Base-by-base conservation (phyloP, 2,113 vertebrate genomes). In the Hippopotamus amphibius region DNA sequence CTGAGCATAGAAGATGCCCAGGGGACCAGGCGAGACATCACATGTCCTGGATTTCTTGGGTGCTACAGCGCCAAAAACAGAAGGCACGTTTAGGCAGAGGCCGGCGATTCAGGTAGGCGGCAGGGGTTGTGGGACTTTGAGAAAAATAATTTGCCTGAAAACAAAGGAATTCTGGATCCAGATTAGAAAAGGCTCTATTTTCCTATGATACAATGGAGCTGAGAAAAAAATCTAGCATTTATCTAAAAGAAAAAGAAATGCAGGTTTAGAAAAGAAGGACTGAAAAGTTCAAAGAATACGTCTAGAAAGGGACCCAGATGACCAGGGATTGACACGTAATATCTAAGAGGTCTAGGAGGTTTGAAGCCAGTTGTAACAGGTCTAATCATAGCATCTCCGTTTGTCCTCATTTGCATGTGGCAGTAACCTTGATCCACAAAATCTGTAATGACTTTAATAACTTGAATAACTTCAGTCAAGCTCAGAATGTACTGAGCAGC, bases 121-220 rank as follows among this genome's bases (percentile, higher is more conserved):
- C 13, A 14, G 17, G 11, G 4, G 43, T 74, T 11, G 1, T 61
- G 17, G 50, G 13, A 37, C 48, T 55, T 11, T 10, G 65, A 83
- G 50, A 79, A 86, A 92, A 95, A 85, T 13, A 19, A 85, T n/a
- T 89, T 89, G 48, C 33, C 24, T 80, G 57, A 76, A 87, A 77
- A 26, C n/a, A 48, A 84, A 50, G 37, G 37, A 71, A 90, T 59
- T 50, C 26, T 71, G 68, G 15, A 43, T 82, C 13, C 33, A 65
- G 37, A 43, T 19, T 3, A 81, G 22, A 50, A 59, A 80, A 82
- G 16, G 22, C 1, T 82, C 82, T 4, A 46, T 10, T 84, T 84
- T 93, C n/a, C 59, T 41, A 59, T 2, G 48, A 59, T 13, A 48
- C 9, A 21, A 8, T 41, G 4, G 26, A 48, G 46, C 26, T 83